Conservation (phyloP, 2,797 vertebrate genomes). For the Melanotaenia trifasciata region DNA sequence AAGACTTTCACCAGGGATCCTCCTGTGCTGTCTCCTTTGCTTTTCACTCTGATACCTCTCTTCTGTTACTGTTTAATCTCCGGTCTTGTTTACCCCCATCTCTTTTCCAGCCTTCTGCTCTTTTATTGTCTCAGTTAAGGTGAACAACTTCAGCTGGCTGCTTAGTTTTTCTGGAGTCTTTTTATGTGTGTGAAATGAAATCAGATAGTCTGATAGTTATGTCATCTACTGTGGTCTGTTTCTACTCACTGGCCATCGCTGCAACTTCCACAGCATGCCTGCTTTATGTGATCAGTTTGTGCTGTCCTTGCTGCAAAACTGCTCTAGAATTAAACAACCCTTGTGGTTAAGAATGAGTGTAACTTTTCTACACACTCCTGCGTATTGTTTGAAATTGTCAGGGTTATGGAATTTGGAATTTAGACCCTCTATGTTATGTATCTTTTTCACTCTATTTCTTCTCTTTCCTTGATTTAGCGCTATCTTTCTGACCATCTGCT, state of each 20-base stretch:
- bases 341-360: slow-evolving; percentile 4
- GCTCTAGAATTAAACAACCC: slow-evolving; percentile 13
- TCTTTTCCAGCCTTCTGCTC: slow-evolving; percentile 1
- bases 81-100: background rate
- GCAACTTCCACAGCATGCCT: slow-evolving; percentile 15
- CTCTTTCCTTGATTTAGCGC: slow-evolving; percentile 57
- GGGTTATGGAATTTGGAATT: slow-evolving; percentile 66
- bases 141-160: slow-evolving; percentile 28
- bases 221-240: slow-evolving; percentile 41
- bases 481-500: slow-evolving; percentile 25
- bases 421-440: slow-evolving; percentile 37
- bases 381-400: slow-evolving; percentile 48
- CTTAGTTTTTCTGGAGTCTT: slow-evolving; percentile 41
- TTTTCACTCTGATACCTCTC: background rate
- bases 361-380: slow-evolving; percentile 41
- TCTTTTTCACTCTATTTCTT: slow-evolving; percentile 25
- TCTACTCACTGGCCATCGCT: slow-evolving; percentile 8
- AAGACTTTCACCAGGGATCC: slow-evolving; percentile 41
- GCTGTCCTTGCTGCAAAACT: background rate
- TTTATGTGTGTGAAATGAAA: slow-evolving; percentile 52
- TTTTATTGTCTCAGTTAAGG: slow-evolving; percentile 16
- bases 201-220: slow-evolving; percentile 37
- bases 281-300: background rate
- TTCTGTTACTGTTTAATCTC: background rate
- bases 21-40: slow-evolving; percentile 20